Evolutionary conservation across 2,797 vertebrate genomes (phyloP).

Genomic region (Pseudochromis fuscus): DNA sequence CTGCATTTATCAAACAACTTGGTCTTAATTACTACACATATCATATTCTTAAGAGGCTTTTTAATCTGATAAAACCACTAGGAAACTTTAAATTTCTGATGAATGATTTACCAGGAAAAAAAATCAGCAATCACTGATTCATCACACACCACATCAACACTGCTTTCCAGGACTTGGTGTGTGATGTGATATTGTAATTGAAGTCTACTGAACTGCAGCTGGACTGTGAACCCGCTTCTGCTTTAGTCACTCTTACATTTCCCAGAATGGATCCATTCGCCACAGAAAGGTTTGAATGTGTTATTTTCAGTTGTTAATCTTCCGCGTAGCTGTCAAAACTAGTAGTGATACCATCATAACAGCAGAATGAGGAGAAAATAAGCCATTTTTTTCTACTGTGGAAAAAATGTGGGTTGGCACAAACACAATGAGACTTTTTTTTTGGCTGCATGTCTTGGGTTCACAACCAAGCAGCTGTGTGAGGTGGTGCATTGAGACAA

Average conservation of each 20-base stretch:
- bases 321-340: slow-evolving; percentile 59
- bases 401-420: slow-evolving; percentile 27
- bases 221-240: slow-evolving; percentile 17
- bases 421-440: slow-evolving; percentile 8
- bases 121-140: background rate
- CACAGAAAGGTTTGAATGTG: slow-evolving; percentile 18
- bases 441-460: background rate
- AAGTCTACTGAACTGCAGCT: slow-evolving; percentile 10
- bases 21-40: slow-evolving; percentile 3
- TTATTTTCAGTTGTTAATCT: slow-evolving; percentile 50
- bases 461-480: too few species aligned
- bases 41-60: background rate
- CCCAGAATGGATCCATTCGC: slow-evolving; percentile 52
- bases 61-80: background rate
- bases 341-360: slow-evolving; percentile 17
- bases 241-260: slow-evolving; percentile 43
- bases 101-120: background rate
- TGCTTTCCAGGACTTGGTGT: slow-evolving; percentile 44
- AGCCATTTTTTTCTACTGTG: slow-evolving; percentile 30
- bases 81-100: background rate
- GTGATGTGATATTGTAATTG: slow-evolving; percentile 14
- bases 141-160: slow-evolving; percentile 12
- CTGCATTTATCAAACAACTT: slow-evolving; percentile 7
- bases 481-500: background rate
- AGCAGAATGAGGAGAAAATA: slow-evolving; percentile 30